Evolutionary conservation across 2,797 vertebrate species (phyloP).

Genomic region (Lepus oiostolus): DNA sequence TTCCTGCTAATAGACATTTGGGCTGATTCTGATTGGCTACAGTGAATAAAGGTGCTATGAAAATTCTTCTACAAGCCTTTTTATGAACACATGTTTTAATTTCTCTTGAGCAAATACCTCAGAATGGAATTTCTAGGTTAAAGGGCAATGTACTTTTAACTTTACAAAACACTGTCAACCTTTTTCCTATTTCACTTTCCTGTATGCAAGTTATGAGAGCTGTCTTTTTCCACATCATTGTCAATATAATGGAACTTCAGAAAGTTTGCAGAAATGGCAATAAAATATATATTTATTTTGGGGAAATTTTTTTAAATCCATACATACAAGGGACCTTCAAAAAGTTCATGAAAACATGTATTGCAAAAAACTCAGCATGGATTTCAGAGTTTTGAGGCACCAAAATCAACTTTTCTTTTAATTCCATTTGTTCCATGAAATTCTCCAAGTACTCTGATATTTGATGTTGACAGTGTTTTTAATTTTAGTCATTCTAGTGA

Average conservation of each 20-base stretch:
- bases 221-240: not conserved
- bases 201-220: not conserved
- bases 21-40: not conserved
- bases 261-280: not conserved
- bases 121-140: not conserved
- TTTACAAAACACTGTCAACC: not conserved
- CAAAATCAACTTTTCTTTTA: too few relatives aligned
- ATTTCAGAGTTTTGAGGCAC: too few relatives aligned
- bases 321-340: too few relatives aligned
- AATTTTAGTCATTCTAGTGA: not conserved
- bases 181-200: conserved; percentile 39
- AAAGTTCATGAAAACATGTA: too few relatives aligned
- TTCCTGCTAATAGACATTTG: not conserved
- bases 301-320: too few relatives aligned
- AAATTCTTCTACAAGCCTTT: not conserved
- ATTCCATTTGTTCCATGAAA: too few relatives aligned
- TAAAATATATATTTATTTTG: not conserved
- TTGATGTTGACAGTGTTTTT: not conserved
- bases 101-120: not conserved
- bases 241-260: not conserved
- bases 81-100: conserved; percentile 9
- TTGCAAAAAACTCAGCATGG: too few relatives aligned
- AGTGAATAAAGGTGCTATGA: not conserved
- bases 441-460: too few relatives aligned
- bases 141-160: not conserved